Conservation (phyloP, 1,140 invertebrate species). For the Drosophila bipectinata region DNA sequence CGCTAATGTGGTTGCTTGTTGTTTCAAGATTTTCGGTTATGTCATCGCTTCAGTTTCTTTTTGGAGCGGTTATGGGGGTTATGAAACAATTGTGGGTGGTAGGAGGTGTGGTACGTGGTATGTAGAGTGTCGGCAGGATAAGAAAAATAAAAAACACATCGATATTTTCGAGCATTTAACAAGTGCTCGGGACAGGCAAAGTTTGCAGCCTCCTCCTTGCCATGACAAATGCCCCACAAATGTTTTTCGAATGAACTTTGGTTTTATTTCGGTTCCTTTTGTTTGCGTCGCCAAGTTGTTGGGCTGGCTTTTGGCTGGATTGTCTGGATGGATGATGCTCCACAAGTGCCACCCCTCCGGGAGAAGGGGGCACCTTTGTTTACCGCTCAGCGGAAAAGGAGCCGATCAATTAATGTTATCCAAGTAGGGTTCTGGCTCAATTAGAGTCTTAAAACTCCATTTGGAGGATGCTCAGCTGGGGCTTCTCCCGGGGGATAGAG, state of each 20-base stretch:
- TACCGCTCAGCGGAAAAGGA: conserved; percentile 9
- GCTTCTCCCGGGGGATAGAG: background rate
- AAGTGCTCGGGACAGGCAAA: conserved; percentile 45
- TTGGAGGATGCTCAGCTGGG: conserved; percentile 32
- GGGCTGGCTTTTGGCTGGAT: conserved; percentile 5
- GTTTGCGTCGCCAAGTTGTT: conserved; percentile 31
- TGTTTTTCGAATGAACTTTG: conserved; percentile 51
- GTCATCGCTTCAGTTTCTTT: conserved; percentile 27
- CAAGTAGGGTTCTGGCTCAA: conserved; percentile 33
- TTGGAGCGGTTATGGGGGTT: background rate
- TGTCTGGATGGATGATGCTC: conserved; percentile 12
- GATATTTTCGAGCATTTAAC: conserved; percentile 46
- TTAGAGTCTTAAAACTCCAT: conserved; percentile 53
- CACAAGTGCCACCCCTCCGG: conserved; percentile 31
- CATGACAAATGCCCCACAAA: conserved; percentile 43
- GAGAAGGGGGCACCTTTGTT: background rate
- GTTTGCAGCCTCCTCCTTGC: conserved; percentile 21
- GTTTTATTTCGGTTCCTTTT: conserved; percentile 40
- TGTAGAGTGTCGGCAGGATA: background rate
- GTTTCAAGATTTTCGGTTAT: conserved; percentile 41
- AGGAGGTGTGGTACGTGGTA: background rate
- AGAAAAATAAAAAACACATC: conserved; percentile 13
- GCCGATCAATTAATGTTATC: conserved; percentile 47
- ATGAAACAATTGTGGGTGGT: conserved; percentile 15
- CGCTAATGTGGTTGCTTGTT: conserved; percentile 38